Percentiles rank a stretch among this genome's conserved stretches.
Conservation (phyloP, 1,140 invertebrate genomes). For the Polypedilum vanderplanki region DNA sequence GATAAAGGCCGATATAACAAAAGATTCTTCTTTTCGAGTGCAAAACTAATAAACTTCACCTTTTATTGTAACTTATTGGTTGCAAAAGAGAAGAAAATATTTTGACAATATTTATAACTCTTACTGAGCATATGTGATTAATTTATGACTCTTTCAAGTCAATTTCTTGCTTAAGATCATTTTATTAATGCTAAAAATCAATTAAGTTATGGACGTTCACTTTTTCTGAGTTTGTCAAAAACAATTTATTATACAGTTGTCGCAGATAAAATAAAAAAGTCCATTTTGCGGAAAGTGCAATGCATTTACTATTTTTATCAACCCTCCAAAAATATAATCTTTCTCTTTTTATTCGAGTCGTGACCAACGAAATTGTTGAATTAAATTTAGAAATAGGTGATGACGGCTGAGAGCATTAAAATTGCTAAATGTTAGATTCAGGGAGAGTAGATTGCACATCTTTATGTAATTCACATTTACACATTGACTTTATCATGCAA, state of each 20-base stretch:
- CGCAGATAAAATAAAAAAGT: no score
- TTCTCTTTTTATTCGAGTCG: neutral
- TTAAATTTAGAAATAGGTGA: conserved; percentile 24
- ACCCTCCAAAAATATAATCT: neutral
- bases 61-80: neutral
- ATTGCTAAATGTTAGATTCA: neutral
- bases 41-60: conserved; percentile 26
- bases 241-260: no score
- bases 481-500: conserved; percentile 8
- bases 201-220: no score
- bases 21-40: neutral
- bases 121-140: no score
- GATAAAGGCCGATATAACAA: neutral
- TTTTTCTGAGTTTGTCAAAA: no score
- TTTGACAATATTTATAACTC: neutral
- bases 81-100: conserved; percentile 15
- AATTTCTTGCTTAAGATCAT: no score
- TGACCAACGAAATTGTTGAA: conserved; percentile 20
- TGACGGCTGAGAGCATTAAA: neutral
- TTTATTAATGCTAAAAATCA: no score
- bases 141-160: no score
- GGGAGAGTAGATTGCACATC: neutral
- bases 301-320: no score
- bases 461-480: conserved; percentile 4
- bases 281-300: no score